Base-by-base conservation (phyloP, 2,888 invertebrate species). In the Cantharis rufa region DNA sequence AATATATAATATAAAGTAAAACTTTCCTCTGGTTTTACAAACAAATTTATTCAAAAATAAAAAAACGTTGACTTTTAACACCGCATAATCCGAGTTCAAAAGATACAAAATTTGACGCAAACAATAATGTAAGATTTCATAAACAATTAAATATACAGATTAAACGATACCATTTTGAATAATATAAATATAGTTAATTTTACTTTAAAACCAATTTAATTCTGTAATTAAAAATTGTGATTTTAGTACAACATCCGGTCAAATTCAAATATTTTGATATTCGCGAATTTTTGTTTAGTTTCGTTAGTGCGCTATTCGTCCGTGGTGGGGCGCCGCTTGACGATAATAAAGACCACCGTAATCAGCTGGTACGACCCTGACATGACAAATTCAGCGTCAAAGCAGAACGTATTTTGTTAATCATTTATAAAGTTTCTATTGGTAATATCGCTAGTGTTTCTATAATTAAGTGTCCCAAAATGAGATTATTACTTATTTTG, bases 281-380 rank as follows among this genome's bases (percentile, higher is more conserved):
- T 32, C 10, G 10, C 10, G 27, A 10, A 27, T 0, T 28, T 28
- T 2, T 28, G 10, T 10, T 28, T 28, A 28, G 0, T 10, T 11
- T 32, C 13, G 7, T 13, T 48, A 48, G 48, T 48, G n/a, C n/a
- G 2, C 7, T 7, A n/a, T n/a, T 48, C n/a, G 0, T 48, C n/a
- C 48, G 48, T n/a, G n/a, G 48, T 48, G n/a, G 7, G 48, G 48
- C 48, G n/a, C 48, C 1, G 48, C 5, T 1, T 48, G 48, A n/a
- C 48, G 48, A 48, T 48, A 48, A 48, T n/a, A 48, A n/a, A 48
- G 48, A 48, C 13, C 64, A 1, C 24, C 13, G 18, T 70, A 78
- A 74, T 80, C 80, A 80, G 80, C 80, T 80, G 80, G 61, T 73
- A 74, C 78, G 80, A 79, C 80, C 80, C 78, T 80, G 79, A 78